Conservation (phyloP, 2,888 invertebrate genomes). For the Mesoligia furuncula region DNA sequence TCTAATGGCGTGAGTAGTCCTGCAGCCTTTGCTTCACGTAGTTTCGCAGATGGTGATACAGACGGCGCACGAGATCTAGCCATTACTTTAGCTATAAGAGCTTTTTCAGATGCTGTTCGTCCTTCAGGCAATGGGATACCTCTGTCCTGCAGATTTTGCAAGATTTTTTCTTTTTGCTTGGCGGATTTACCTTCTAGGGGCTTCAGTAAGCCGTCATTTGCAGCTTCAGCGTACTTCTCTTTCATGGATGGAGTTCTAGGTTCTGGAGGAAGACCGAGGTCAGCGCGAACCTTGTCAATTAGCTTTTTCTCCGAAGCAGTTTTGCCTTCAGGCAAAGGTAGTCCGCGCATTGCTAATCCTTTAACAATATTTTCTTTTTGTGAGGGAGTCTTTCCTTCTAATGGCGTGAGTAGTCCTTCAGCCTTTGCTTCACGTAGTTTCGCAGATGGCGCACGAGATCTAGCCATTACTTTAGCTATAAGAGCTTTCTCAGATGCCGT, state of each 20-base stretch:
- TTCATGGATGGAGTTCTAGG: not conserved
- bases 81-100: not conserved
- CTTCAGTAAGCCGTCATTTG: not conserved
- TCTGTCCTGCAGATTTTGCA: not conserved
- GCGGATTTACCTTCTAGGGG: not conserved
- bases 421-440: not conserved
- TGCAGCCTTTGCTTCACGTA: not conserved
- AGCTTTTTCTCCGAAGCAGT: conserved; percentile 35
- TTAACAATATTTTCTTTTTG: conserved; percentile 44
- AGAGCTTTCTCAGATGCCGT: conserved; percentile 29
- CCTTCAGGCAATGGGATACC: not conserved
- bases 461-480: conserved; percentile 22
- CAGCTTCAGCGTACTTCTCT: not conserved
- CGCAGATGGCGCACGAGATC: not conserved
- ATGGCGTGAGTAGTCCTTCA: not conserved
- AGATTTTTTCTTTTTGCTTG: not conserved
- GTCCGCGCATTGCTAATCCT: conserved; percentile 34
- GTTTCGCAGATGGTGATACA: not conserved
- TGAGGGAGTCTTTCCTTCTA: conserved; percentile 38
- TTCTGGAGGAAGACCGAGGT: not conserved
- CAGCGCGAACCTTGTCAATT: not conserved
- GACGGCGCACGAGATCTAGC: not conserved
- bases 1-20: not conserved
- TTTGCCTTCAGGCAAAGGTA: conserved; percentile 39
- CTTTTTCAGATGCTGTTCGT: not conserved